Conservation (phyloP, 2,113 vertebrate genomes). For the Heliornis fulica region DNA sequence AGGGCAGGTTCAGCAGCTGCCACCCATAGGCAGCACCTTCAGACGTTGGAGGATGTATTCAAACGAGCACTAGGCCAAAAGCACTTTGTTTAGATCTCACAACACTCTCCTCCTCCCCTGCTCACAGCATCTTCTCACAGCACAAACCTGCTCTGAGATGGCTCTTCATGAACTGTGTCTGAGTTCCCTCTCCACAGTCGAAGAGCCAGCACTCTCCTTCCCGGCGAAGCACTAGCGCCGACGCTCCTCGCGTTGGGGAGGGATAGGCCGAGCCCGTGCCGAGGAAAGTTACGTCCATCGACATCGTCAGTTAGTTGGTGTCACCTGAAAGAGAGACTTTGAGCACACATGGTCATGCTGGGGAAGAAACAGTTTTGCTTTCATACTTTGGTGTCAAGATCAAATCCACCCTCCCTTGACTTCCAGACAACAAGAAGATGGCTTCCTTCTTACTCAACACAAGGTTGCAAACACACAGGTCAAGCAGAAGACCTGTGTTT, state of each 20-base stretch:
- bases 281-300: constrained; percentile 91
- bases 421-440: neutral
- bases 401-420: neutral
- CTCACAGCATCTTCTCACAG: fast-evolving
- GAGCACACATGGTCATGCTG: fast-evolving
- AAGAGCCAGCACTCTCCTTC: constrained; percentile 93
- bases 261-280: constrained; percentile 90
- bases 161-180: constrained; percentile 92
- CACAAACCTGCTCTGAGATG: constrained; percentile 82
- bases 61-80: fast-evolving
- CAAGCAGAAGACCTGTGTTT: neutral
- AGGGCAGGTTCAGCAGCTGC: neutral
- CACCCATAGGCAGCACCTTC: neutral
- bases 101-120: neutral
- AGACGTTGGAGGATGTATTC: fast-evolving
- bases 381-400: neutral
- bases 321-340: neutral
- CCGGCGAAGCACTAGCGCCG: constrained; percentile 83
- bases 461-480: neutral
- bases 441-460: neutral
- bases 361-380: neutral
- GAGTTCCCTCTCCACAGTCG: constrained; percentile 95
- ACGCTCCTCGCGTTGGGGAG: constrained; percentile 82
- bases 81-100: fast-evolving
- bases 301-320: constrained; percentile 65